Percentiles rank a stretch among this genome's conserved stretches.
Conservation (phyloP, 2,113 vertebrate genomes). For the Vireo altiloquus region DNA sequence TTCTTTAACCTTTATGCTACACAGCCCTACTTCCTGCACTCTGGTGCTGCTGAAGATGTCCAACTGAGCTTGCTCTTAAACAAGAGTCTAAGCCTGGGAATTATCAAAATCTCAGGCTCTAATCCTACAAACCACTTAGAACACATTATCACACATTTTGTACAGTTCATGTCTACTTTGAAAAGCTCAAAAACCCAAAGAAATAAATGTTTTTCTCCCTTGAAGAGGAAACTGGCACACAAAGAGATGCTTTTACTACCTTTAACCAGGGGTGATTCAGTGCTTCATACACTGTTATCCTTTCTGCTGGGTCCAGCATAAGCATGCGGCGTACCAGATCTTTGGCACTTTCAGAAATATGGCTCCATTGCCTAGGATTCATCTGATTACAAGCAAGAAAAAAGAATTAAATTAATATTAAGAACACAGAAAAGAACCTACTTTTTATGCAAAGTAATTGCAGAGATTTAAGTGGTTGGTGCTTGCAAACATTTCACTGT, state of each 20-base stretch:
- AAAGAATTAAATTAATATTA: background rate
- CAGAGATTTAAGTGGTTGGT: background rate
- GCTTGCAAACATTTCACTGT: background rate
- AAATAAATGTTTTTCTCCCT: background rate
- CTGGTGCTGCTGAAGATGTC: background rate
- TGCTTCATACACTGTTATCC: conserved; percentile 98
- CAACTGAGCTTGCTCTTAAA: background rate
- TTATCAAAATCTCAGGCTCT: background rate
- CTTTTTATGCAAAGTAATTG: background rate
- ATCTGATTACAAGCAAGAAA: conserved; percentile 75
- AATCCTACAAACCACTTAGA: background rate
- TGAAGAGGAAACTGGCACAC: background rate
- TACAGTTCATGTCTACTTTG: background rate
- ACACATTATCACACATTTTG: background rate
- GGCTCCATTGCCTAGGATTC: conserved; percentile 98
- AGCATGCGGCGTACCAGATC: conserved; percentile 98
- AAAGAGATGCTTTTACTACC: conserved; percentile 66
- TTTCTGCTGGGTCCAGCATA: conserved; percentile 98
- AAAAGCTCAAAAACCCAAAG: background rate
- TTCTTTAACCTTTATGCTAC: background rate
- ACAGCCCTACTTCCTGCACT: background rate
- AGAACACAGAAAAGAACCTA: background rate
- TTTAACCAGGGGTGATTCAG: conserved; percentile 99
- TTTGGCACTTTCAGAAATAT: conserved; percentile 99
- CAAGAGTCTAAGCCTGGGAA: background rate